Evolutionary conservation across 2,888 invertebrate species (phyloP).

Genomic region (Watsonalla cultraria): DNA sequence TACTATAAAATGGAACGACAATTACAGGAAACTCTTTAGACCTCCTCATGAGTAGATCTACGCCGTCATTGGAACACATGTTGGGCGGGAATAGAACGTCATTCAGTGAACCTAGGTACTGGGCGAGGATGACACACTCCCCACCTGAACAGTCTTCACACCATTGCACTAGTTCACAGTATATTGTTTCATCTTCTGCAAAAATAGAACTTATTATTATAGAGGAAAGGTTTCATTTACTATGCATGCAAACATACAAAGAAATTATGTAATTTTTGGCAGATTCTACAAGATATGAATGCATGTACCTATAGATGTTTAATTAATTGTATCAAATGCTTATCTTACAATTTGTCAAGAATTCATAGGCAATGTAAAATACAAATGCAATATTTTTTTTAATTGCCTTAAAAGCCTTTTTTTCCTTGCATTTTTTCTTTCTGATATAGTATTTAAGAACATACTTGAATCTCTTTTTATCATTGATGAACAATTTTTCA

Average conservation of each 20-base stretch:
- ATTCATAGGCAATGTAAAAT: too few relatives aligned
- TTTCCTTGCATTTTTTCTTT: too few relatives aligned
- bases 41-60: constrained; percentile 84
- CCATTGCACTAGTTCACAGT: constrained; percentile 83
- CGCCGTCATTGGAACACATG: constrained; percentile 77
- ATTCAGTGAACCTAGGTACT: constrained; percentile 80
- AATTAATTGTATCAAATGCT: too few relatives aligned
- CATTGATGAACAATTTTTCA: too few relatives aligned
- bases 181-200: constrained; percentile 79
- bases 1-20: not conserved
- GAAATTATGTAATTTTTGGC: too few relatives aligned
- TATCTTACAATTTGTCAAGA: too few relatives aligned
- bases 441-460: too few relatives aligned
- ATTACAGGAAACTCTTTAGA: constrained; percentile 82
- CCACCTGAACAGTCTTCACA: constrained; percentile 40
- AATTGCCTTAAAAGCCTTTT: too few relatives aligned
- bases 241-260: not conserved
- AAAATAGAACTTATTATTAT: constrained; percentile 5
- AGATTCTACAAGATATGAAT: too few relatives aligned
- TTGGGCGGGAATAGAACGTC: constrained; percentile 82
- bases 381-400: too few relatives aligned
- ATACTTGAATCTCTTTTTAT: too few relatives aligned
- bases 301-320: too few relatives aligned
- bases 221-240: not conserved
- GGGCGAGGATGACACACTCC: constrained; percentile 77